A percentile compares a stretch with the other conserved stretches of the same genome.
Conservation (phyloP, 1,140 invertebrate genomes). For the Saxidomus purpurata region DNA sequence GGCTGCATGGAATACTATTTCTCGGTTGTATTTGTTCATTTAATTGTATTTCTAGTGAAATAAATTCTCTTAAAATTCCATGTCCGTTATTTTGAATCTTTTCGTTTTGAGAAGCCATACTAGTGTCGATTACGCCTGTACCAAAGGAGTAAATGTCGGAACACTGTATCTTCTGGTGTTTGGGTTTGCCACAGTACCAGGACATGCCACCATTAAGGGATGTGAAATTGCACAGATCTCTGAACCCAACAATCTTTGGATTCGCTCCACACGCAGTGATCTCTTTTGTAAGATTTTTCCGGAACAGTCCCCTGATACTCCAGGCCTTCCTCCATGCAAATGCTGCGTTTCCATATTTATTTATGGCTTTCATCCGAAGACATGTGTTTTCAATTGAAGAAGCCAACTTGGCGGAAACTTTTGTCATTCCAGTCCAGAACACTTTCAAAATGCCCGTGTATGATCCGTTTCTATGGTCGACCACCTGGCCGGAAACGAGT, state of each 20-base stretch:
- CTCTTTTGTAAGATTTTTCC: background rate
- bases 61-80: background rate
- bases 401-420: constrained; percentile 13
- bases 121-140: background rate
- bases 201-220: constrained; percentile 44
- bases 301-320: constrained; percentile 38
- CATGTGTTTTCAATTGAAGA: constrained; percentile 47
- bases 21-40: background rate
- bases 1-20: background rate
- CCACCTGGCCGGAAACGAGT: constrained; percentile 42
- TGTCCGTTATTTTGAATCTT: constrained; percentile 14
- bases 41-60: background rate
- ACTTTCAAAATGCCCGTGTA: constrained; percentile 47
- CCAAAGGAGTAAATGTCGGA: constrained; percentile 25
- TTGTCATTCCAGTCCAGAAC: constrained; percentile 38
- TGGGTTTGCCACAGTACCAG: constrained; percentile 57
- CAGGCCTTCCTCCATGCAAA: constrained; percentile 18
- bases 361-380: constrained; percentile 18
- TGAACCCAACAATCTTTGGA: background rate
- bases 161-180: background rate
- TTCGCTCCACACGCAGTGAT: constrained; percentile 24
- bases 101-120: background rate
- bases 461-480: constrained; percentile 55
- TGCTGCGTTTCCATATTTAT: constrained; percentile 24
- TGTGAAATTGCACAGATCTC: constrained; percentile 51